Percentiles rank a stretch among this genome's conserved stretches.
Evolutionary conservation across 1,140 invertebrate species (phyloP).

Genomic region (Cotesia glomerata): DNA sequence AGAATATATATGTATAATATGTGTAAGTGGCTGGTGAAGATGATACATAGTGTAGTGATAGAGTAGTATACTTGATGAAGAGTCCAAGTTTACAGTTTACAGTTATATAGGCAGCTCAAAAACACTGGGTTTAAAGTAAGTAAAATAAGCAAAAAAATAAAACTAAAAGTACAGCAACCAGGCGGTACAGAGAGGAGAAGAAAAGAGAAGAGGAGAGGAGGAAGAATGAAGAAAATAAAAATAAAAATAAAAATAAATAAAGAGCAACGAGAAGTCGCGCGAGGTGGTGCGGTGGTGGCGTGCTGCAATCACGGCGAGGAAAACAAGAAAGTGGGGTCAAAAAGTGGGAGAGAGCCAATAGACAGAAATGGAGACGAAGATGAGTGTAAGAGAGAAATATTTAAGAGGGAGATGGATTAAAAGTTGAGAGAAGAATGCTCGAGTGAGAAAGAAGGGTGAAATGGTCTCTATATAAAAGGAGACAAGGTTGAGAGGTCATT

Average conservation of each 20-base stretch:
- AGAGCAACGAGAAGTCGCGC: constrained; percentile 33
- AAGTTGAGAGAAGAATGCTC: background rate
- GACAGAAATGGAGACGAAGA: background rate
- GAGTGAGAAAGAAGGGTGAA: background rate
- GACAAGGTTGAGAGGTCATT: constrained; percentile 48
- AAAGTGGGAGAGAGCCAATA: background rate
- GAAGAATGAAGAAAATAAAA: background rate
- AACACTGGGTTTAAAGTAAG: constrained; percentile 23
- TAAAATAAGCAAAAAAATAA: background rate
- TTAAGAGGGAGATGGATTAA: background rate
- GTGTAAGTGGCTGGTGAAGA: background rate
- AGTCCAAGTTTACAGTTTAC: constrained; percentile 25
- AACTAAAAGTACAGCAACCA: constrained; percentile 15
- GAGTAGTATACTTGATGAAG: background rate
- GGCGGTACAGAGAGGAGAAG: background rate
- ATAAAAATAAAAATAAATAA: constrained; percentile 1
- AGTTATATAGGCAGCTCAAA: constrained; percentile 22
- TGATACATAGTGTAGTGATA: background rate
- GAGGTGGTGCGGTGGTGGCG: constrained; percentile 2
- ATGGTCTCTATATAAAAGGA: constrained; percentile 38
- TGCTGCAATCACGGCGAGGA: background rate
- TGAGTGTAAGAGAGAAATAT: no score
- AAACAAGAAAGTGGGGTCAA: background rate
- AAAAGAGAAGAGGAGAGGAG: background rate
- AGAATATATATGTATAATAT: background rate